Evolutionary conservation across 2,888 invertebrate species (phyloP), one percentile per base, ranked within the genome.

Genomic region (Himalopsyche tibetana): DNA sequence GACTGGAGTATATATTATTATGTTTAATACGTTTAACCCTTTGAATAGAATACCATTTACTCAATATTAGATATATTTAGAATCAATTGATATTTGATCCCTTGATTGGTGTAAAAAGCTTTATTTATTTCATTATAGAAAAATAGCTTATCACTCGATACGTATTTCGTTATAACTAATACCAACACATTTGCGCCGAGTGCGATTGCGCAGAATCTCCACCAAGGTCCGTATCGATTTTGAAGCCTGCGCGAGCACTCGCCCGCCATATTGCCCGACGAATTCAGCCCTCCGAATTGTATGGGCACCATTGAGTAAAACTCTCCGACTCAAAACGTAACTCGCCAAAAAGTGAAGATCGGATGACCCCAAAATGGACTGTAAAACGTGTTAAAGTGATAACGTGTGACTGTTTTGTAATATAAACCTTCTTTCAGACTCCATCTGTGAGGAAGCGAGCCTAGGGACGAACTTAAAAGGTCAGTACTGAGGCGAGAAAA

Each of bases 271-370:
- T 69, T 84, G 81, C 80, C 80, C 56, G 82, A 40, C 82, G 80
- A 63, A 84, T 82, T 82, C 82, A 81, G 85, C 55, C 85, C 85
- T 87, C 85, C 79, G 45, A 79, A 82, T 63, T 36, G 84, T 84
- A 56, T 74, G 74, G 80, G 86, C 84, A 81, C 83, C 80, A 79
- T 84, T 82, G 74, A 69, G 38, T 74, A 42, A 79, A 79, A 51
- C 82, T 84, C 83, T 12, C 28, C 36, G 55, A 42, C 69, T 82
- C 69, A 69, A 79, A 81, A 63, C 51, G 80, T 45, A 82, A 69
- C 74, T 69, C 51, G 40, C 40, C 55, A 36, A 11, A 55, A 51
- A 38, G 55, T 55, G 82, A 55, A 17, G 55, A 38, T 79, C 55
- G 45, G 40, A 82, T 69, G 82, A 45, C 36, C 28, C 40, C 28